Conservation (phyloP, 2,113 vertebrate genomes). For the Eublepharis macularius region DNA sequence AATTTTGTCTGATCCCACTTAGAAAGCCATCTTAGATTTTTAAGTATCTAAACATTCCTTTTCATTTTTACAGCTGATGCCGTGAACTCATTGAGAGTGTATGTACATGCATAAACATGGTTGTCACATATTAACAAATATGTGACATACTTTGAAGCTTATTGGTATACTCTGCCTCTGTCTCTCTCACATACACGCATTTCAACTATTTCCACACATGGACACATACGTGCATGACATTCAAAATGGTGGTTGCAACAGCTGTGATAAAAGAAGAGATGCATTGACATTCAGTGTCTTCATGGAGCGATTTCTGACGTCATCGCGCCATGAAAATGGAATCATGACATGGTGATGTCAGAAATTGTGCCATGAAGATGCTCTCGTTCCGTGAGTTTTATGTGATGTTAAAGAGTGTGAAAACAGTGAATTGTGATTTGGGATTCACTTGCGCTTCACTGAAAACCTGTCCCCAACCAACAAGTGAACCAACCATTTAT, state of each 20-base stretch:
- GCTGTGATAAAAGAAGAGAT: neutral
- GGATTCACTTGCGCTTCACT: neutral
- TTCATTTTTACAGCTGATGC: neutral
- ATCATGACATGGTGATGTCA: too few species aligned
- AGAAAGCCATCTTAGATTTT: neutral
- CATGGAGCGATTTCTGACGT: too few species aligned
- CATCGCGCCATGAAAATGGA: too few species aligned
- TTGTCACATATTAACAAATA: neutral
- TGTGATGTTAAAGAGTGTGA: too few species aligned
- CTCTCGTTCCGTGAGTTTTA: too few species aligned
- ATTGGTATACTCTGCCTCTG: neutral
- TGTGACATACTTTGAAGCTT: too few species aligned
- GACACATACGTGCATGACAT: neutral
- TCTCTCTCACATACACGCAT: neutral
- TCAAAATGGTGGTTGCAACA: neutral
- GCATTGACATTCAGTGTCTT: too few species aligned
- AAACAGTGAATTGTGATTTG: neutral
- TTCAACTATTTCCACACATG: neutral
- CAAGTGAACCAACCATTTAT: neutral
- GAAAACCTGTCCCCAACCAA: neutral
- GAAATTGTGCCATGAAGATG: too few species aligned
- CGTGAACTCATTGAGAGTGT: neutral
- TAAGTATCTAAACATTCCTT: neutral
- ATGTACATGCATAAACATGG: neutral
- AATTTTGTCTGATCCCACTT: too few species aligned